Conservation (phyloP, 1,140 invertebrate species). For the Cydia strobilella region DNA sequence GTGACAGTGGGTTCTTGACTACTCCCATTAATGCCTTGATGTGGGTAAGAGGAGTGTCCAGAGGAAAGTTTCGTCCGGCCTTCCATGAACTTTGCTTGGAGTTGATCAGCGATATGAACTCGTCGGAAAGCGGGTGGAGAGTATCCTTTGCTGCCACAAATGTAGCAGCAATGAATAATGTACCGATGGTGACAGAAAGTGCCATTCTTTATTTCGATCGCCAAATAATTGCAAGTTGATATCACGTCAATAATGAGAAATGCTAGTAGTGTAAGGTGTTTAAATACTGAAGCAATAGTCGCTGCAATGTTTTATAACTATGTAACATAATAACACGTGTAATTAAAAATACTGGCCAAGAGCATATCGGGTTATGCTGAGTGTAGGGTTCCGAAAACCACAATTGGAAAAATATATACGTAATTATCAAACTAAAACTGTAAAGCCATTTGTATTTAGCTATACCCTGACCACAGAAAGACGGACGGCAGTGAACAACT, state of each 20-base stretch:
- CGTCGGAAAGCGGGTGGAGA: background rate
- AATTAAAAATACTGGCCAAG: too few species aligned
- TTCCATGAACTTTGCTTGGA: background rate
- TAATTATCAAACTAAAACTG: too few species aligned
- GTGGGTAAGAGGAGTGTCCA: background rate
- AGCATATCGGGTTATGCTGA: too few species aligned
- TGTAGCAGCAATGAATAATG: background rate
- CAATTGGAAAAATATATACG: too few species aligned
- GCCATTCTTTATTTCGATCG: background rate
- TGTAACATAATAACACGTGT: too few species aligned
- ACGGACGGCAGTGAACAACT: too few species aligned
- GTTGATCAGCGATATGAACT: background rate
- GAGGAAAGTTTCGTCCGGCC: background rate
- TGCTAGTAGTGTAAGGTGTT: background rate
- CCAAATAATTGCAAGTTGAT: background rate
- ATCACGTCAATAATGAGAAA: background rate
- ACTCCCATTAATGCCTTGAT: background rate
- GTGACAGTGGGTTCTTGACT: background rate
- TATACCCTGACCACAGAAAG: too few species aligned
- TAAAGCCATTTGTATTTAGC: too few species aligned
- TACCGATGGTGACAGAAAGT: background rate
- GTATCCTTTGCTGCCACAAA: background rate
- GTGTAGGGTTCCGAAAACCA: too few species aligned
- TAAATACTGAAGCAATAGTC: background rate
- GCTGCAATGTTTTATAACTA: too few species aligned